Percentiles rank a stretch among this genome's conserved stretches.
Evolutionary conservation across 2,797 vertebrate genomes (phyloP).

Genomic region (Aratinga solstitialis): DNA sequence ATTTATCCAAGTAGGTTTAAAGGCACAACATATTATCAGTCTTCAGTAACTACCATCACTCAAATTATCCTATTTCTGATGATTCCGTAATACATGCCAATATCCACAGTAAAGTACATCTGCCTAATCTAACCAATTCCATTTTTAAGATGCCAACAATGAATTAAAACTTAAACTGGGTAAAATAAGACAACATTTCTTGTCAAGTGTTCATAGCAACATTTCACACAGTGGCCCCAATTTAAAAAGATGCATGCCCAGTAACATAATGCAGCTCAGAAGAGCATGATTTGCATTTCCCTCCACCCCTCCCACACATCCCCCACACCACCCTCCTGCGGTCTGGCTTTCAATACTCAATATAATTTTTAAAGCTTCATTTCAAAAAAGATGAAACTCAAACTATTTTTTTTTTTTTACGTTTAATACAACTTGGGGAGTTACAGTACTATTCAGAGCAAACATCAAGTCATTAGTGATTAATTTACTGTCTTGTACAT

Average conservation of each 20-base stretch:
- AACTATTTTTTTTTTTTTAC: background rate
- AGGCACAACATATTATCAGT: background rate
- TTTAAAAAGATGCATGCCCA: background rate
- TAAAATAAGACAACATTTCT: background rate
- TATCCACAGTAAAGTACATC: background rate
- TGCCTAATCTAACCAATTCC: background rate
- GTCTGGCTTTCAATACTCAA: background rate
- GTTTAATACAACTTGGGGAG: background rate
- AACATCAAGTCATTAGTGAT: background rate
- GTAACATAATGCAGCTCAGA: background rate
- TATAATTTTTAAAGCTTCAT: background rate
- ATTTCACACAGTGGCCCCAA: background rate
- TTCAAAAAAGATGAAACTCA: background rate
- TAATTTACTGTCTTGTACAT: background rate
- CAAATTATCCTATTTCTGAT: background rate
- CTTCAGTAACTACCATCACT: background rate
- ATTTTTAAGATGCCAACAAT: background rate
- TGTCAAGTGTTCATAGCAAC: background rate
- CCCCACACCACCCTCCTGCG: background rate
- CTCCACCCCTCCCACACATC: background rate
- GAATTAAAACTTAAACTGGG: background rate
- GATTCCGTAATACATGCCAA: background rate
- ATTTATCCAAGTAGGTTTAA: background rate
- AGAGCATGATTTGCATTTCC: background rate
- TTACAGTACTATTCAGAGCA: background rate